phyloP scores from a whole-genome alignment of 2,797 vertebrate genomes.

The Dromococcyx pavoninus region DNA sequence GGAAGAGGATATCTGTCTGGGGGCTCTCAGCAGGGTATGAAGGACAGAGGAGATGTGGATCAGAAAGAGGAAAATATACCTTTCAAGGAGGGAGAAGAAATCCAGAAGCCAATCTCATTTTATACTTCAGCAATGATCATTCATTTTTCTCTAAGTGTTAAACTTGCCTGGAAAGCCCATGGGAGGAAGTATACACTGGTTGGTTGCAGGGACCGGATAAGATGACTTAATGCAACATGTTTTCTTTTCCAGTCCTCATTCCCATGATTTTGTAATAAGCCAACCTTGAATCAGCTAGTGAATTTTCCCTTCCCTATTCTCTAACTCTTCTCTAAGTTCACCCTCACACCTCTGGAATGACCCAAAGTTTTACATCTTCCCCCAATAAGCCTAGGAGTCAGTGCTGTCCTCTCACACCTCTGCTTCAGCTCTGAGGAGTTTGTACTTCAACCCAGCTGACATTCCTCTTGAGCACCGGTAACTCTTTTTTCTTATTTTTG shows the following conservation, averaged over 20 bases:
- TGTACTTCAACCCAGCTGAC: conserved; percentile 2
- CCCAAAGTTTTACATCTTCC: neutral
- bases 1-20: neutral
- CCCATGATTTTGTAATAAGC: conserved; percentile 27
- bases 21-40: neutral
- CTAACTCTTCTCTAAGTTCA: neutral
- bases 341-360: neutral
- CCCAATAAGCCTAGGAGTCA: neutral
- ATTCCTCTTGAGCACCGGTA: neutral
- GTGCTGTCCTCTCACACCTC: neutral
- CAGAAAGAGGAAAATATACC: neutral
- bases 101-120: neutral
- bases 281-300: neutral
- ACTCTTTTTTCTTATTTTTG: neutral
- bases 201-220: conserved; percentile 28
- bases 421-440: neutral
- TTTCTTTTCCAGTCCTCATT: conserved; percentile 37
- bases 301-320: neutral
- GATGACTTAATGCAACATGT: conserved; percentile 28
- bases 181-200: neutral
- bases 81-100: neutral
- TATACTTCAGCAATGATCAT: neutral
- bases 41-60: neutral
- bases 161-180: conserved; percentile 1
- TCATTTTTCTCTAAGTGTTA: conserved; percentile 19